Conservation (phyloP, 2,888 invertebrate species). For the Drosophila nr. fundita region DNA sequence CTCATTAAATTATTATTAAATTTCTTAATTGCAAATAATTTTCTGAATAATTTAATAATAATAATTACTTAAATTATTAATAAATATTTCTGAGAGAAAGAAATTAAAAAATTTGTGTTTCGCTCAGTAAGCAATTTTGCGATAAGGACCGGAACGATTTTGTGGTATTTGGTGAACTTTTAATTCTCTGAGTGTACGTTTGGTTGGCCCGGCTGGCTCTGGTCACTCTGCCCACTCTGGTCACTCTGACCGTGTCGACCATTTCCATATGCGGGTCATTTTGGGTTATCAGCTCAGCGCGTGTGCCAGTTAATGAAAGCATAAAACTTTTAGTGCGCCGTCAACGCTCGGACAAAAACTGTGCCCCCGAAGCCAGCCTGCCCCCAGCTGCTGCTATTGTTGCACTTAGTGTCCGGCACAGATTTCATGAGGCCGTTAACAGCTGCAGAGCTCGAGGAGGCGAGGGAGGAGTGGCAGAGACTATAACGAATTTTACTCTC, state of each 20-base stretch:
- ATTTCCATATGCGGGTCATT: conserved; percentile 61
- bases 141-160: not conserved
- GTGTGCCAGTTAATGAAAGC: conserved; percentile 72
- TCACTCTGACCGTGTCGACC: conserved; percentile 8
- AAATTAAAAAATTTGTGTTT: not conserved
- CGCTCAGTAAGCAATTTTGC: not conserved
- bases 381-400: not conserved
- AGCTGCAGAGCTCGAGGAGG: not conserved
- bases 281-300: conserved; percentile 59
- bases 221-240: conserved; percentile 5
- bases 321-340: conserved; percentile 75
- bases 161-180: not conserved
- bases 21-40: too few relatives aligned
- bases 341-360: conserved; percentile 37
- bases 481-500: conserved; percentile 34
- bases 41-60: too few relatives aligned
- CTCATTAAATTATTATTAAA: too few relatives aligned
- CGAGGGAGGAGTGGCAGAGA: not conserved
- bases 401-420: conserved; percentile 28
- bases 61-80: too few relatives aligned
- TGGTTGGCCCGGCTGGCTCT: not conserved
- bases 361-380: conserved; percentile 2
- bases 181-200: not conserved
- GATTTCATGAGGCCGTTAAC: conserved; percentile 55
- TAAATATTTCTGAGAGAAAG: too few relatives aligned